These are phyloP conservation scores for Chaenogobius annularis DNA, from an alignment of 2,113 vertebrate genomes.

Conservation along the genomic window DNA sequence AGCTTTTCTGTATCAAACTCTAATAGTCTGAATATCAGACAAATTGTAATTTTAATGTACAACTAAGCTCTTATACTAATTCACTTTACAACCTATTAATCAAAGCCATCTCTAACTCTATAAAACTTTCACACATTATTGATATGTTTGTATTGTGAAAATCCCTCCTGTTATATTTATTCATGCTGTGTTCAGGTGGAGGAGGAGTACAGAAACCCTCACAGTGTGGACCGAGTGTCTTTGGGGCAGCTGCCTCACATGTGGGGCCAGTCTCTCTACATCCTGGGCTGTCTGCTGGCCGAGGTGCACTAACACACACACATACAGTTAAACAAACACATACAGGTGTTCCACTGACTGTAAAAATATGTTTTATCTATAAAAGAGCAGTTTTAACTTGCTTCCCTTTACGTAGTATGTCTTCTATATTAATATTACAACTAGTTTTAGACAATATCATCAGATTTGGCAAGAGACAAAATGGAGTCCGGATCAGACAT, in stretches of 20 bases:
- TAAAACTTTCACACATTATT: background rate
- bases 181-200: conserved; percentile 79
- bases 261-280: conserved; percentile 97
- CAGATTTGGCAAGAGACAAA: no score
- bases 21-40: background rate
- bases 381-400: no score
- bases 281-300: conserved; percentile 87
- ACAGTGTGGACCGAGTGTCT: conserved; percentile 87
- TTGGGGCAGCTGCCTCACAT: conserved; percentile 92
- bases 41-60: no score
- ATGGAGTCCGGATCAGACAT: no score
- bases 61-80: no score
- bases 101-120: no score
- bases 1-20: background rate
- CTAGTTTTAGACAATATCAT: no score
- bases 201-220: conserved; percentile 91
- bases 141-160: background rate
- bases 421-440: no score
- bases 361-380: no score
- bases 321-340: background rate
- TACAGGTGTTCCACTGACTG: no score
- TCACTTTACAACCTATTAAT: no score
- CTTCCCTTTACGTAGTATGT: no score
- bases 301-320: conserved; percentile 77
- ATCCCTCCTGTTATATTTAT: background rate